Conservation (phyloP, 2,797 vertebrate species). For the Poecilia velifera region DNA sequence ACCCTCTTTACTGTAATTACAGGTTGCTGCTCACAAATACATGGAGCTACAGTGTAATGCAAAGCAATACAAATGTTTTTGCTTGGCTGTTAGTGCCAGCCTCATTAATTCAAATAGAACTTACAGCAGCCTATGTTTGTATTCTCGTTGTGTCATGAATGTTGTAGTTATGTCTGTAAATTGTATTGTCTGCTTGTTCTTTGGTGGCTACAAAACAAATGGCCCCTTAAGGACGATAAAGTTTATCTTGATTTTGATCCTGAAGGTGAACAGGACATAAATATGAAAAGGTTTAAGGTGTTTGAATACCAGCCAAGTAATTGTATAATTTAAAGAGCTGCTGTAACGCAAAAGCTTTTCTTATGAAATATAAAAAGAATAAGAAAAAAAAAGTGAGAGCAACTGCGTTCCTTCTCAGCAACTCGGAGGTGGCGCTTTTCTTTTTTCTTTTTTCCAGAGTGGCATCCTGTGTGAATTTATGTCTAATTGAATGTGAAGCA, state of each 20-base stretch:
- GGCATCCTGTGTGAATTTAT: slow-evolving; percentile 41
- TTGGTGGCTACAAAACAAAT: not conserved
- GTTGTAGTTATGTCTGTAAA: not conserved
- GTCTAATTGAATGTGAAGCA: slow-evolving; percentile 28
- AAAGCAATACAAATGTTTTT: not conserved
- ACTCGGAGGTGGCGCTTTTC: slow-evolving; percentile 36
- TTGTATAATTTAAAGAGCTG: not conserved
- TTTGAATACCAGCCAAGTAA: not conserved
- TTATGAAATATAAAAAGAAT: not conserved
- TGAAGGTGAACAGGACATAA: not conserved
- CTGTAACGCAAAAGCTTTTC: not conserved
- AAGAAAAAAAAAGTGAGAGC: not conserved
- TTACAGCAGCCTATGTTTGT: not conserved
- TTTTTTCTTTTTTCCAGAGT: slow-evolving; percentile 4
- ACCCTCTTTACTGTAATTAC: not conserved
- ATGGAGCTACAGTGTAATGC: not conserved
- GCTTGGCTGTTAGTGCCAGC: not conserved
- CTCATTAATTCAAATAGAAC: not conserved
- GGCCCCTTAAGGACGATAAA: not conserved
- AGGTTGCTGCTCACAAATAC: not conserved
- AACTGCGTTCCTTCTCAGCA: slow-evolving; percentile 31
- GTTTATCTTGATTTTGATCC: not conserved
- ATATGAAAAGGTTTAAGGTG: not conserved
- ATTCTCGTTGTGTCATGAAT: not conserved
- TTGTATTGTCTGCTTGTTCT: not conserved